phyloP scores from a whole-genome alignment of 2,113 vertebrate species.

The Dendropsophus ebraccatus region DNA sequence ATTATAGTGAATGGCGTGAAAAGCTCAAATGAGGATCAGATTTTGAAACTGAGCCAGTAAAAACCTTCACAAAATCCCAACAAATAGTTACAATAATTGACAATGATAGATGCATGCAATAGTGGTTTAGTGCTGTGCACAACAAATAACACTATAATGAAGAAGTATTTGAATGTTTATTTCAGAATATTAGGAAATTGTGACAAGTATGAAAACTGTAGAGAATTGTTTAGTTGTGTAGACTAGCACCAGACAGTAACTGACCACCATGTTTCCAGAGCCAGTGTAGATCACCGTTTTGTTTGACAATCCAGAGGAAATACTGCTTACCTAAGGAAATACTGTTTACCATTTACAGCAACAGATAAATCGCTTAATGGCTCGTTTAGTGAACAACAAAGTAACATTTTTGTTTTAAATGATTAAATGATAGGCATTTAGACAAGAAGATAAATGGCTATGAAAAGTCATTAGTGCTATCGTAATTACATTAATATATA shows the following conservation, averaged over 20 bases:
- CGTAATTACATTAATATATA: too few relatives aligned
- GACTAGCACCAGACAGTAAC: neutral
- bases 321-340: neutral
- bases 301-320: neutral
- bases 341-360: too few relatives aligned
- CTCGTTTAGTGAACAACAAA: too few relatives aligned
- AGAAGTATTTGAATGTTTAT: neutral
- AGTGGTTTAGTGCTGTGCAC: neutral
- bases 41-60: slow-evolving; percentile 32
- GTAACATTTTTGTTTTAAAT: too few relatives aligned
- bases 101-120: slow-evolving; percentile 36
- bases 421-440: too few relatives aligned
- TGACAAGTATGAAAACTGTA: neutral
- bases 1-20: slow-evolving; percentile 39
- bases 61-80: slow-evolving; percentile 7
- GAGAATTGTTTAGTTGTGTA: neutral
- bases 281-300: neutral
- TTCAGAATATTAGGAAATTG: neutral
- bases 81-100: slow-evolving; percentile 36
- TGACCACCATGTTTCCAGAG: neutral
- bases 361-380: too few relatives aligned
- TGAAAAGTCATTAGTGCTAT: too few relatives aligned
- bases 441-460: too few relatives aligned
- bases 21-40: slow-evolving; percentile 19
- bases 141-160: neutral